Percentiles rank a stretch among this genome's conserved stretches.
Evolutionary conservation across 2,113 vertebrate species (phyloP).

Genomic region (Pantherophis guttatus): DNA sequence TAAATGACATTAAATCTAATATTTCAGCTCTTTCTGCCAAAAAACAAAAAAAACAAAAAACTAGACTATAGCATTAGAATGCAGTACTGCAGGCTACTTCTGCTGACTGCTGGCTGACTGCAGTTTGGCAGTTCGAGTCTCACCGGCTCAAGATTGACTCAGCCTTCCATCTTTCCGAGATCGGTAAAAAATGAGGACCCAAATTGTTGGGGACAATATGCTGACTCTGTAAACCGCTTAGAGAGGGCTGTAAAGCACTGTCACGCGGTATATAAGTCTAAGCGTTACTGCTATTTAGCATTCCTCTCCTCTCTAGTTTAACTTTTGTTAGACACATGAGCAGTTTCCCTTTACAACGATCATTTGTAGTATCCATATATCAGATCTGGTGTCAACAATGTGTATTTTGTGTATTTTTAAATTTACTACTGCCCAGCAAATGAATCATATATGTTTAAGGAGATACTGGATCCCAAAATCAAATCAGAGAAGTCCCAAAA

Average conservation of each 20-base stretch:
- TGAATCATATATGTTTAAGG: background rate
- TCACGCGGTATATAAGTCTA: no score
- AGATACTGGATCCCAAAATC: background rate
- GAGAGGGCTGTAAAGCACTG: no score
- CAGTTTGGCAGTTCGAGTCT: no score
- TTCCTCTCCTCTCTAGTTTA: background rate
- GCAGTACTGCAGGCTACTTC: no score
- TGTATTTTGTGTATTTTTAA: background rate
- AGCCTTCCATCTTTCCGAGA: no score
- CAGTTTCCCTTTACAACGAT: background rate
- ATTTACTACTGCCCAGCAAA: background rate
- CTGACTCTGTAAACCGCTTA: no score
- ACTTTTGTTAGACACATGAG: background rate
- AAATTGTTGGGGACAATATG: no score
- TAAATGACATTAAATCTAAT: constrained; percentile 10
- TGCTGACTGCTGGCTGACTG: no score
- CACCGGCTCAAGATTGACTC: no score
- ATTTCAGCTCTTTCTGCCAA: background rate
- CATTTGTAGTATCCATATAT: background rate
- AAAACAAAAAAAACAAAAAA: no score
- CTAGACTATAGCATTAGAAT: background rate
- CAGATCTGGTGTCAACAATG: background rate
- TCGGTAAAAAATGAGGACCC: no score
- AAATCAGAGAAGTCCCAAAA: background rate
- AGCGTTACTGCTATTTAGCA: background rate